Conservation (phyloP, 2,888 invertebrate genomes). For the Cerastis rubricosa region DNA sequence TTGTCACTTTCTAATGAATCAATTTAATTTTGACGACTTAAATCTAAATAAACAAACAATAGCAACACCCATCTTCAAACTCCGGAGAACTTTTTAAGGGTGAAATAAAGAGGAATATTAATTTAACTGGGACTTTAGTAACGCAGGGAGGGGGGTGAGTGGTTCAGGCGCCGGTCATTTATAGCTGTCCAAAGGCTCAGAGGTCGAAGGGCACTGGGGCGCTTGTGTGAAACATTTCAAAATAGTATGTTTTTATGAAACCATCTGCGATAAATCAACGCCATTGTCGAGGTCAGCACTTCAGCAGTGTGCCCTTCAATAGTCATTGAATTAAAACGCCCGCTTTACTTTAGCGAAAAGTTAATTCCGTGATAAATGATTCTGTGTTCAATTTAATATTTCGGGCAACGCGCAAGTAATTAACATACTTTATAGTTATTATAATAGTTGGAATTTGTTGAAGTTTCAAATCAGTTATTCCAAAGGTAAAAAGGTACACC, state of each 20-base stretch:
- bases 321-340: conserved; percentile 35
- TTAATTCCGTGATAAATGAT: conserved; percentile 52
- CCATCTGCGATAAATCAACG: conserved; percentile 52
- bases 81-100: conserved; percentile 42
- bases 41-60: conserved; percentile 29
- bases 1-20: background rate
- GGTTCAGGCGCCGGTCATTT: conserved; percentile 45
- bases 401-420: conserved; percentile 46
- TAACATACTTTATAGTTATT: conserved; percentile 44
- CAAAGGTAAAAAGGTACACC: background rate
- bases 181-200: conserved; percentile 53
- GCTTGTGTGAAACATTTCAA: conserved; percentile 45
- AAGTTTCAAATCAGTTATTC: conserved; percentile 13
- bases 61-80: conserved; percentile 33
- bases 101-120: conserved; percentile 42
- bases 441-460: conserved; percentile 12
- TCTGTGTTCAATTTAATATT: conserved; percentile 44
- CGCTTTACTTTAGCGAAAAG: conserved; percentile 33
- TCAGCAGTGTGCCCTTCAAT: conserved; percentile 34
- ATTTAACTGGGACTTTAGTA: conserved; percentile 43
- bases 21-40: background rate
- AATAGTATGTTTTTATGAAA: conserved; percentile 49
- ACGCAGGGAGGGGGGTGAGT: conserved; percentile 5
- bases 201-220: conserved; percentile 31
- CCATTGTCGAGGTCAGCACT: conserved; percentile 34